Conservation (phyloP, 2,113 vertebrate genomes). For the Myanophis thanlyinensis region DNA sequence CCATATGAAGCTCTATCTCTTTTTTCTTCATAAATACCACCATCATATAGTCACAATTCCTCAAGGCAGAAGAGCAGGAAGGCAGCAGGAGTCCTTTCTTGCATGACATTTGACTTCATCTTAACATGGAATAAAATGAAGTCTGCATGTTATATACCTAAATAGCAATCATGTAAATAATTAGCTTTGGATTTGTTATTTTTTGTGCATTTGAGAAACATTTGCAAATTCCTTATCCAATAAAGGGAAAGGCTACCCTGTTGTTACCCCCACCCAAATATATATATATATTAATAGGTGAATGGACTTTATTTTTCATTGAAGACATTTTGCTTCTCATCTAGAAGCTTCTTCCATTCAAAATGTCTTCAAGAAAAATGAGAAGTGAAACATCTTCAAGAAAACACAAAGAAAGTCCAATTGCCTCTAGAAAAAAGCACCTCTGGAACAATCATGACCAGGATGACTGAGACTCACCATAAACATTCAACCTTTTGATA, state of each 20-base stretch:
- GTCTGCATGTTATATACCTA: neutral
- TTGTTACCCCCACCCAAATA: neutral
- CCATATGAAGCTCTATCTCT: neutral
- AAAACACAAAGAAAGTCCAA: neutral
- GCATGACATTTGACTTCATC: neutral
- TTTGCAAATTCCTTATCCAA: neutral
- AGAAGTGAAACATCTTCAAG: neutral
- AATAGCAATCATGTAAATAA: neutral
- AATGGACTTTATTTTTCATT: neutral
- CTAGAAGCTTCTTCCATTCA: neutral
- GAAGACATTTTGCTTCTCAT: neutral
- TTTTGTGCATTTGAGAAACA: neutral
- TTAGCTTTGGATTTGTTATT: neutral
- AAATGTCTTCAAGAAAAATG: neutral
- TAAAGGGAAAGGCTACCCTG: neutral
- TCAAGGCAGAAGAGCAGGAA: neutral
- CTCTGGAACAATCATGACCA: neutral
- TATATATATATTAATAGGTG: no score
- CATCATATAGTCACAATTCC: neutral
- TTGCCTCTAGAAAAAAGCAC: neutral
- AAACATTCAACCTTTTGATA: neutral
- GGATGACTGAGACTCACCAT: no score
- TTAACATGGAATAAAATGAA: neutral
- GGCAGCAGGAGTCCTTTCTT: neutral
- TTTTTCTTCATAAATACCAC: neutral